Percentiles rank a stretch among this genome's conserved stretches.
phyloP scores from a whole-genome alignment of 2,888 invertebrate genomes.

The Sinelater perroti region DNA sequence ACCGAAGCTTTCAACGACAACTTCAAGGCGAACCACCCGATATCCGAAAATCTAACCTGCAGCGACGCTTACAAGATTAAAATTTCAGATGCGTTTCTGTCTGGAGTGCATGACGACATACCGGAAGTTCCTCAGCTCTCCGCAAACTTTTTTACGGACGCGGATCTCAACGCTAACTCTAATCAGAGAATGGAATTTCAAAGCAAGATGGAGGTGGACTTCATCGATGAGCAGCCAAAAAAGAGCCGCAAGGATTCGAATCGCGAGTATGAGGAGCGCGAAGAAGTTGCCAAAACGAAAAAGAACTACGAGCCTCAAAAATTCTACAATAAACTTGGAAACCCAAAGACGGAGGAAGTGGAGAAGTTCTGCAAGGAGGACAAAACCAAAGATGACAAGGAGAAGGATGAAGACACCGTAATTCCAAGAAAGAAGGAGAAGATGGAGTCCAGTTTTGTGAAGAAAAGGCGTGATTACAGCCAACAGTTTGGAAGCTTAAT shows the following conservation, averaged over 20 bases:
- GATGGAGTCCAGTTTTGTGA: conserved; percentile 57
- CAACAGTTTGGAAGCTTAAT: conserved; percentile 59
- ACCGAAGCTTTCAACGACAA: conserved; percentile 28
- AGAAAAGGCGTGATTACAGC: conserved; percentile 57
- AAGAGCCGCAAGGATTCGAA: conserved; percentile 51
- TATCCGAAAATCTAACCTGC: conserved; percentile 23
- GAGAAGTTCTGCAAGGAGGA: conserved; percentile 59
- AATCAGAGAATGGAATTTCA: conserved; percentile 31
- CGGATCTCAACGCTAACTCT: conserved; percentile 35
- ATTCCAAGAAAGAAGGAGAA: conserved; percentile 66
- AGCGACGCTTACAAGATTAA: conserved; percentile 55
- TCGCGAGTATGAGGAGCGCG: conserved; percentile 50
- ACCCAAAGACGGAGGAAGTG: conserved; percentile 46
- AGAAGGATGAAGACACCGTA: conserved; percentile 60
- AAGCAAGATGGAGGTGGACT: conserved; percentile 43
- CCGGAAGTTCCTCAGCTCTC: conserved; percentile 32
- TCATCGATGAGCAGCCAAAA: not conserved
- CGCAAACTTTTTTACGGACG: conserved; percentile 31
- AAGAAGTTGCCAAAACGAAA: conserved; percentile 45
- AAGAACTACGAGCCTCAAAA: conserved; percentile 49
- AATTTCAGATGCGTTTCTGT: conserved; percentile 68
- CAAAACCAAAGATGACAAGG: conserved; percentile 55
- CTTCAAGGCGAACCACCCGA: conserved; percentile 21
- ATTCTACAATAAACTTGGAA: conserved; percentile 31
- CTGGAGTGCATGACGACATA: conserved; percentile 68